Percentiles rank a stretch among this genome's conserved stretches.
phyloP scores from a whole-genome alignment of 2,797 vertebrate species.

The Cossypha polioptera region DNA sequence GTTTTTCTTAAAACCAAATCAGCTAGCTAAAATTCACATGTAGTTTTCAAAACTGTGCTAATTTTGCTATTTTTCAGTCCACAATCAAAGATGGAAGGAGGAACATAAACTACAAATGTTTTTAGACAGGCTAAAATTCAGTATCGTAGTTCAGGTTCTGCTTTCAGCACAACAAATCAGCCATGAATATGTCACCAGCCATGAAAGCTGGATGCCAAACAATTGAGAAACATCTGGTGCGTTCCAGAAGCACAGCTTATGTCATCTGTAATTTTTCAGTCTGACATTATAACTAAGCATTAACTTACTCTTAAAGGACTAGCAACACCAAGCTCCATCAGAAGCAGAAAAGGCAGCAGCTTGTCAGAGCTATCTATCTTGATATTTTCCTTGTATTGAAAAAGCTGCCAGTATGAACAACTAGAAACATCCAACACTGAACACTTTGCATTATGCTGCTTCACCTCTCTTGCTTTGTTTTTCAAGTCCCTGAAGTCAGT shows the following conservation, averaged over 20 bases:
- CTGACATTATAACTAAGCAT: background rate
- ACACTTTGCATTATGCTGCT: background rate
- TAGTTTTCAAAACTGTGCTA: background rate
- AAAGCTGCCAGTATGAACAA: background rate
- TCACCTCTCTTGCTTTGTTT: background rate
- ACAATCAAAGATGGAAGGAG: background rate
- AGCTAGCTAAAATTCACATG: background rate
- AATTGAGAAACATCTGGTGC: conserved; percentile 4
- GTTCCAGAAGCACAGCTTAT: background rate
- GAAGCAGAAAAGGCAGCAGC: background rate
- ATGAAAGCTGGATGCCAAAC: background rate
- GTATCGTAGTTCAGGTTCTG: background rate
- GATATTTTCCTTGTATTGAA: background rate
- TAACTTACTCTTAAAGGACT: background rate
- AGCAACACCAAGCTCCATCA: background rate
- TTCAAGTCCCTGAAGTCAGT: background rate
- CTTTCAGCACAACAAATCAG: background rate
- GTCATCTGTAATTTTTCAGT: conserved; percentile 26
- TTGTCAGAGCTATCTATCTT: background rate
- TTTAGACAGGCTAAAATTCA: background rate
- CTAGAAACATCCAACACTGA: background rate
- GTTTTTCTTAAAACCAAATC: background rate
- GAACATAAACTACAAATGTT: background rate
- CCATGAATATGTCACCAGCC: background rate
- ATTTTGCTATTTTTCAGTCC: background rate